Evolutionary conservation across 2,888 invertebrate species (phyloP).

Genomic region (Heliconius erato): DNA sequence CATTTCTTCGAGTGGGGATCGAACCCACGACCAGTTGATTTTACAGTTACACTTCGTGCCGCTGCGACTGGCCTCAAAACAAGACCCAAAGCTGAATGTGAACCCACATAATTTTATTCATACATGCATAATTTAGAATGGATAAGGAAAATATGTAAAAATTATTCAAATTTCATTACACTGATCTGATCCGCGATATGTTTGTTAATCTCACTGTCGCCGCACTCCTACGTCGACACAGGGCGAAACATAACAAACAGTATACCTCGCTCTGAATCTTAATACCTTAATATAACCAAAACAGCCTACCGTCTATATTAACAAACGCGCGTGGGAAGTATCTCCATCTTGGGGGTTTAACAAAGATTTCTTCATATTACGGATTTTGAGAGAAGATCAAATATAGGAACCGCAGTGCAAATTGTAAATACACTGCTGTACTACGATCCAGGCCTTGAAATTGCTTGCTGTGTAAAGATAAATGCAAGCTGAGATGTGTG

Average conservation of each 20-base stretch:
- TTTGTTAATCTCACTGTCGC: constrained; percentile 49
- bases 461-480: constrained; percentile 57
- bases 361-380: constrained; percentile 53
- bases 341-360: constrained; percentile 53
- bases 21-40: no score
- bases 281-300: constrained; percentile 54
- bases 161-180: constrained; percentile 33
- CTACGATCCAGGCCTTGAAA: constrained; percentile 55
- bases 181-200: constrained; percentile 39
- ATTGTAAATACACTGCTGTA: constrained; percentile 55
- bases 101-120: no score
- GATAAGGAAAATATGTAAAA: constrained; percentile 21
- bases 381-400: constrained; percentile 55
- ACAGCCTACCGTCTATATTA: constrained; percentile 51
- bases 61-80: no score
- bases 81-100: no score
- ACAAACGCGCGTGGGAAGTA: constrained; percentile 53
- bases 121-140: neutral
- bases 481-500: constrained; percentile 55
- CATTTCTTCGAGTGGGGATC: no score
- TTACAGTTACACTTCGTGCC: no score
- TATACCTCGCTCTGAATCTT: constrained; percentile 51
- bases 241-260: constrained; percentile 43
- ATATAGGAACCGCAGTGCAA: constrained; percentile 55
- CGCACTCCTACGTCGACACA: constrained; percentile 48